Conservation (phyloP, 1,140 invertebrate genomes). For the Drosophila eugracilis region DNA sequence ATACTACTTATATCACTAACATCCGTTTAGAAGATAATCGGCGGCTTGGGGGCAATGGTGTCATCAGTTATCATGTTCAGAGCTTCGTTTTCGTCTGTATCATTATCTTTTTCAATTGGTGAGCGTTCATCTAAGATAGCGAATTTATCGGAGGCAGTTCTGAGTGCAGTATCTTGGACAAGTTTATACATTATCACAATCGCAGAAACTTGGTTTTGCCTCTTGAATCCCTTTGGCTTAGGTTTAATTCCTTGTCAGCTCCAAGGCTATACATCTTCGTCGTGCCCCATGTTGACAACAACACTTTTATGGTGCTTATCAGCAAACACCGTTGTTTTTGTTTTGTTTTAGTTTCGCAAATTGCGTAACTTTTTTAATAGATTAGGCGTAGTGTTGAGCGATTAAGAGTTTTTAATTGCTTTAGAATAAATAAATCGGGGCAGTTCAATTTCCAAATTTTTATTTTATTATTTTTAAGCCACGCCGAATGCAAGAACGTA, state of each 20-base stretch:
- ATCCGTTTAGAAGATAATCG: too few species aligned
- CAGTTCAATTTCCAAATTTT: too few species aligned
- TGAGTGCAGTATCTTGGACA: slow-evolving; percentile 2
- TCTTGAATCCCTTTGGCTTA: slow-evolving; percentile 18
- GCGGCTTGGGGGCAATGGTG: too few species aligned
- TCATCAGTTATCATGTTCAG: slow-evolving; percentile 17
- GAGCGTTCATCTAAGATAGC: not conserved
- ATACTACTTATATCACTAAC: too few species aligned
- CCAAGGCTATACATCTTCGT: too few species aligned
- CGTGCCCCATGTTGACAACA: slow-evolving; percentile 20
- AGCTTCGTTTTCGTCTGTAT: too few species aligned
- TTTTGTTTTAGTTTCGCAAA: slow-evolving; percentile 7
- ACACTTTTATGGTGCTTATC: slow-evolving; percentile 25
- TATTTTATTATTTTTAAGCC: too few species aligned
- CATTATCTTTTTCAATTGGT: slow-evolving; percentile 3
- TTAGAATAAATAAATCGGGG: too few species aligned
- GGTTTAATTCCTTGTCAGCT: not conserved
- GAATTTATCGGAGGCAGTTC: slow-evolving; percentile 19
- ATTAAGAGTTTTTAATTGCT: too few species aligned
- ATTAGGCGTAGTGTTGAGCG: not conserved
- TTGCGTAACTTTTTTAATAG: not conserved
- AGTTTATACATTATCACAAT: slow-evolving; percentile 11
- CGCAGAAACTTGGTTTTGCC: slow-evolving; percentile 19
- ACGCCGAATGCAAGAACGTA: too few species aligned
- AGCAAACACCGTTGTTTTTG: slow-evolving; percentile 3